Base-by-base conservation (phyloP, 2,888 invertebrate genomes). In the Masnerella sp. region DNA sequence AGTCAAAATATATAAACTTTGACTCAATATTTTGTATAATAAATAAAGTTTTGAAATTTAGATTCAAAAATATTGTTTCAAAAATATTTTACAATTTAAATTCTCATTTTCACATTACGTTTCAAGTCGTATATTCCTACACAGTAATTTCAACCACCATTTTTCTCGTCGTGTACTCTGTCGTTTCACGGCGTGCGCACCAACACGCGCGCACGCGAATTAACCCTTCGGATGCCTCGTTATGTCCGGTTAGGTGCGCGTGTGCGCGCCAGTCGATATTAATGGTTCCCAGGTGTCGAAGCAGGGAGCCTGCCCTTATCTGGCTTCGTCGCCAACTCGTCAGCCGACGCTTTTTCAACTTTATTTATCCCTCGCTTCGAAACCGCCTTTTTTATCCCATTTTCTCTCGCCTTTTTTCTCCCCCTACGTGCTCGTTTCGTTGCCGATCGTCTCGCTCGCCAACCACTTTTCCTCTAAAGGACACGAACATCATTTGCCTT, bases 251-350 rank as follows among this genome's bases (percentile, higher is more conserved):
- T 71, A 61, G 61, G 54, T 54, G 47, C 38, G 56, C 40, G 42
- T 12, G 52, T 62, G 49, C 20, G 20, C 22, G 25, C 22, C 28
- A 62, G 67, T 67, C 67, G 61, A 69, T 69, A 69, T 69, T 69
- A 69, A 69, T 69, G 68, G 62, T 64, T 49, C 42, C 54, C 59
- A 72, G 72, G 72, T 65, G 72, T 58, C 45, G 43, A 61, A 59
- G 54, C 52, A 72, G 68, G 59, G 59, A 58, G 51, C 40, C 56
- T 59, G 70, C 70, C 51, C 59, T 65, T 72, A 58, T 65, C 71
- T 32, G 65, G 71, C 71, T 72, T 71, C 71, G 51, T 64, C 58
- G 69, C 69, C 59, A 69, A 52, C 59, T 43, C 61, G 59, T 61
- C 69, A 54, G 38, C 34, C 54, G 20, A 12, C 34, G 20, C 34